These are phyloP conservation scores for Megaptera novaeangliae DNA, from an alignment of 2,113 vertebrate genomes.

Conservation along the genomic window DNA sequence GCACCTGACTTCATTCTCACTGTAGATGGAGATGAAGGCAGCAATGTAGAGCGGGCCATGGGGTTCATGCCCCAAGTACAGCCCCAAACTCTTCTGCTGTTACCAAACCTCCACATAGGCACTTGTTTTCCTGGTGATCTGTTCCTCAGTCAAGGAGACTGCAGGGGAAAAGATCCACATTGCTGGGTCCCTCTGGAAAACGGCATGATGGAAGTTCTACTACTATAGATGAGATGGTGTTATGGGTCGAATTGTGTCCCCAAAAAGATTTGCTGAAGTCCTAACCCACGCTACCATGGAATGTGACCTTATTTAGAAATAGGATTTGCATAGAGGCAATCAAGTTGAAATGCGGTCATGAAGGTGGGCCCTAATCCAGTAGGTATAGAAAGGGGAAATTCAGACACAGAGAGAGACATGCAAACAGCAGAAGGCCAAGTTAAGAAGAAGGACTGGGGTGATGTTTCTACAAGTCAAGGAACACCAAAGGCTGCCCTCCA, in stretches of 20 bases:
- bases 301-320: not conserved
- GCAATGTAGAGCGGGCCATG: rapidly evolving
- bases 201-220: not conserved
- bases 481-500: not conserved
- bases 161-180: not conserved
- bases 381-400: not conserved
- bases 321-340: not conserved
- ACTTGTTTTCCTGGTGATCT: not conserved
- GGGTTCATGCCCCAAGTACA: not conserved
- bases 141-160: not conserved
- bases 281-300: not conserved
- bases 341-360: not conserved
- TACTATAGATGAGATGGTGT: rapidly evolving
- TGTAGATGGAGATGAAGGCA: no score
- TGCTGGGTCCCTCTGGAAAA: not conserved
- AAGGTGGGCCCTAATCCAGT: not conserved
- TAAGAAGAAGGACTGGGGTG: not conserved
- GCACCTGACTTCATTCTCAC: not conserved
- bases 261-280: not conserved
- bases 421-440: rapidly evolving
- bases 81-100: no score
- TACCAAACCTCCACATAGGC: not conserved
- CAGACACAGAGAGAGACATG: not conserved
- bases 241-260: not conserved
- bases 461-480: not conserved